Percentiles rank a stretch among this genome's conserved stretches.
Conservation (phyloP, 2,888 invertebrate species). For the Oscheius sp. region DNA sequence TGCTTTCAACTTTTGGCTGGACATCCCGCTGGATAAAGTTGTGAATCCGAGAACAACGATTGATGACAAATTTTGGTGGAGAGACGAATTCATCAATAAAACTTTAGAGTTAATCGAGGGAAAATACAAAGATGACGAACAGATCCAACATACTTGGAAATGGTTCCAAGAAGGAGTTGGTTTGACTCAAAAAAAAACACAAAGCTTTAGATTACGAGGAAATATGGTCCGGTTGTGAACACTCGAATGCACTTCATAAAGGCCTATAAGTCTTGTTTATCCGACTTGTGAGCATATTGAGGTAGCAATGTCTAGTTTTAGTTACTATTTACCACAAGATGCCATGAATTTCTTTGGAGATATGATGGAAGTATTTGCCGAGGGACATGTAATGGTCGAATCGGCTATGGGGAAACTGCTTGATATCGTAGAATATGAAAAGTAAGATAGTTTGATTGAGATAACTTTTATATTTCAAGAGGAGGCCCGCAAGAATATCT, state of each 20-base stretch:
- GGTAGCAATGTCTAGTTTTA: background rate
- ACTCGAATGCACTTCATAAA: too few relatives aligned
- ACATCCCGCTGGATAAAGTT: background rate
- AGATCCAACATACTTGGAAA: background rate
- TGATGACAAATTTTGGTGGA: background rate
- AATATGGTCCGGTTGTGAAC: too few relatives aligned
- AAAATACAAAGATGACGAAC: background rate
- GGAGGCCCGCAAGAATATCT: too few relatives aligned
- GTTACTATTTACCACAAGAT: background rate
- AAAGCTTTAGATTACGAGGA: too few relatives aligned
- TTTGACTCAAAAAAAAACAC: background rate
- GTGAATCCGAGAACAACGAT: background rate
- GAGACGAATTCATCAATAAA: background rate
- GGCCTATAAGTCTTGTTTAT: background rate
- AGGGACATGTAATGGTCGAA: too few relatives aligned
- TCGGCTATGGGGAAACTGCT: too few relatives aligned
- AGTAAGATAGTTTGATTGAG: too few relatives aligned
- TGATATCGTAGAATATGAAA: too few relatives aligned
- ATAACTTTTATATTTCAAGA: too few relatives aligned
- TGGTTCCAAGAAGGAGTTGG: background rate
- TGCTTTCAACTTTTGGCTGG: constrained; percentile 14
- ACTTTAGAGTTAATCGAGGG: background rate
- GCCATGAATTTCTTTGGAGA: background rate
- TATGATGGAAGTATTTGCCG: background rate
- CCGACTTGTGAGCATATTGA: background rate